Evolutionary conservation across 92 coral and sea anemone species (phyloP).

Genomic region (Chrysogorgia sp.): DNA sequence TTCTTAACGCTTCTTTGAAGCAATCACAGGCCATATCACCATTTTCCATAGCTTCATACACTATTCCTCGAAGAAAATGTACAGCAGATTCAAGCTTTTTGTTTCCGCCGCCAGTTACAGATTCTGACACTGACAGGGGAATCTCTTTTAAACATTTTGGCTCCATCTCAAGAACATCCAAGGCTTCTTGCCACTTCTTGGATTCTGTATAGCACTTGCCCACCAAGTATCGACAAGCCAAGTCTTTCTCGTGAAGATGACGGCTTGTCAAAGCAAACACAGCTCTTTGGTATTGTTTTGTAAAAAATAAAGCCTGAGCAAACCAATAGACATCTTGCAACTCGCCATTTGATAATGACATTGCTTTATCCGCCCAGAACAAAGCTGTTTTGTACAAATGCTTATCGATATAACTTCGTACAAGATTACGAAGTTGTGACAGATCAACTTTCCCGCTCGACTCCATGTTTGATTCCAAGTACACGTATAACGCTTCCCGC

Average conservation of each 20-base stretch:
- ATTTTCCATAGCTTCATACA: conserved; percentile 94
- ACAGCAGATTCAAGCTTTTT: conserved; percentile 88
- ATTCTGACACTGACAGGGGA: conserved; percentile 53
- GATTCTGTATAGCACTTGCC: conserved; percentile 95
- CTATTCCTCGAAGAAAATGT: conserved; percentile 77
- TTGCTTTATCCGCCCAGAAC: conserved; percentile 99
- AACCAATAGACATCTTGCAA: conserved; percentile 98
- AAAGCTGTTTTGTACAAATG: conserved; percentile 96
- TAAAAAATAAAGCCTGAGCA: conserved; percentile 84
- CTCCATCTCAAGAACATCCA: conserved; percentile 80
- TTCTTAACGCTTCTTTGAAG: conserved; percentile 81
- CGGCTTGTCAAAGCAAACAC: conserved; percentile 78
- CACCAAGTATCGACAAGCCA: conserved; percentile 90
- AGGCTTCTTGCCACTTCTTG: conserved; percentile 95
- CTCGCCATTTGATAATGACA: conserved; percentile 87
- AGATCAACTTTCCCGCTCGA: conserved; percentile 99
- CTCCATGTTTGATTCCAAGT: conserved; percentile 82
- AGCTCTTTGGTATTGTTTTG: conserved; percentile 89
- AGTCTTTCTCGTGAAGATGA: conserved; percentile 77
- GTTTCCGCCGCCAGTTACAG: conserved; percentile 70
- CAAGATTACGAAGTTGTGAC: conserved; percentile 95
- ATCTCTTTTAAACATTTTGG: conserved; percentile 73
- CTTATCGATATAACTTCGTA: conserved; percentile 90
- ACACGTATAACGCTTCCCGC: not conserved
- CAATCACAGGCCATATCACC: conserved; percentile 92